A percentile compares a stretch with the other conserved stretches of the same genome.
These are phyloP conservation scores for Brienomyrus longianalis DNA, from an alignment of 2,113 vertebrate species.

Conservation along the genomic window DNA sequence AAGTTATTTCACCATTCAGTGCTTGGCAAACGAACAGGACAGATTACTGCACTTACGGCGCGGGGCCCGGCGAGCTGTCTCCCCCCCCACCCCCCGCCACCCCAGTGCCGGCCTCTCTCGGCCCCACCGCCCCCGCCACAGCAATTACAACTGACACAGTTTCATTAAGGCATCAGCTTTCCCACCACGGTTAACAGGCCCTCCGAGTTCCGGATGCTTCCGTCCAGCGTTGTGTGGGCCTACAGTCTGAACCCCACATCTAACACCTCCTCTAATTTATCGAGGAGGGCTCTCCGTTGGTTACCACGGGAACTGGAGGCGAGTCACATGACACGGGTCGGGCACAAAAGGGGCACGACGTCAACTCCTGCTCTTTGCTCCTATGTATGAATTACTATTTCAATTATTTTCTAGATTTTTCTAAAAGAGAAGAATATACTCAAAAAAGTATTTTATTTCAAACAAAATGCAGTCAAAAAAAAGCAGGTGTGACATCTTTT, in stretches of 20 bases:
- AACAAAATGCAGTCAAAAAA: not conserved
- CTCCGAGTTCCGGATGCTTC: slow-evolving; percentile 57
- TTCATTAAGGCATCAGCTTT: slow-evolving; percentile 72
- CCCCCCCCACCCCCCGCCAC: slow-evolving; percentile 39
- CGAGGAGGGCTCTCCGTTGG: not conserved
- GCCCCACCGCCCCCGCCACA: slow-evolving; percentile 62
- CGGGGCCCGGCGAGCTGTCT: slow-evolving; percentile 45
- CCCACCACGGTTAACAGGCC: slow-evolving; percentile 62
- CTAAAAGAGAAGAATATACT: not conserved
- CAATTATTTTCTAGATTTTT: not conserved
- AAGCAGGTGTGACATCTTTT: not conserved
- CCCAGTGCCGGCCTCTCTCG: slow-evolving; percentile 49
- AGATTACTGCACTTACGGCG: slow-evolving; percentile 45
- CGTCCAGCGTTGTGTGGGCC: slow-evolving; percentile 11
- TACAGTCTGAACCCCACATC: not conserved
- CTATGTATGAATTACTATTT: not conserved
- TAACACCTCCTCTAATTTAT: not conserved
- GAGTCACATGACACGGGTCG: not conserved
- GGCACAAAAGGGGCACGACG: not conserved
- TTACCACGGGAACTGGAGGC: not conserved
- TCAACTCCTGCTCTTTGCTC: not conserved
- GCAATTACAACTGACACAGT: slow-evolving; percentile 76
- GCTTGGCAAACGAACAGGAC: slow-evolving; percentile 53
- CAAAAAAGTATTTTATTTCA: not conserved
- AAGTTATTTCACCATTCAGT: slow-evolving; percentile 4